Evolutionary conservation across 2,113 vertebrate genomes (phyloP), one percentile per base, ranked within the genome.

Genomic region (Phasianus colchicus): DNA sequence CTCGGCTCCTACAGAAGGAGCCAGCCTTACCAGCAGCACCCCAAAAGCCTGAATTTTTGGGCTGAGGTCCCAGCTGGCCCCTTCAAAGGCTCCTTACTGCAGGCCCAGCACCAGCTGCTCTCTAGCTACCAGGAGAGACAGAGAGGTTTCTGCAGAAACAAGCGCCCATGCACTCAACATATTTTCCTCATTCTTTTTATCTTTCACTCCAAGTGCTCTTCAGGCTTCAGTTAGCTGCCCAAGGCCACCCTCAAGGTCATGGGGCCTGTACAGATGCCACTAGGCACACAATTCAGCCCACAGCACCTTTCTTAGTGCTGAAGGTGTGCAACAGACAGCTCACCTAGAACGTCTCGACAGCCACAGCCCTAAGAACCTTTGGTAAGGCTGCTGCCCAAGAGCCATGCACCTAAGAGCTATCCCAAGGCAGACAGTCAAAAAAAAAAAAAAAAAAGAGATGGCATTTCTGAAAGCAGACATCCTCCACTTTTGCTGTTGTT

Each of bases 231-330:
- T 70, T 30, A 52, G 7, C 27, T 63, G n/a, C 54, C 11, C 38
- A 84, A 94, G 43, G 65, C 93, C 77, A 88, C 63, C 47, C 52
- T 75, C 77, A 92, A 87, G 86, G 89, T 92, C 83, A 82, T 24
- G 2, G 1, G 58, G 73, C 77, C 64, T 50, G 54, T 50, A 82
- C 77, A 96, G 66, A 82, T 66, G 74, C 45, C 63, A 93, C 40
- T 21, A 89, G 20, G 11, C 38, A 81, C 13, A 38, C 48, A 30
- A 82, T 42, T 82, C 54, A 82, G 54, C 60, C 38, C 48, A 81
- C 11, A 64, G 24, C 47, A 89, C 27, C 30, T 78, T 69, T 57
- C 52, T 69, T 72, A 90, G 20, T 32, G 48, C 2, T 7, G 57
- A 79, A 85, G n/a, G 42, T 70, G 10, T 72, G 61, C 57, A 87